A percentile compares a stretch with the other conserved stretches of the same genome.
phyloP scores from a whole-genome alignment of 1,140 invertebrate species.

The Hermetia illucens region DNA sequence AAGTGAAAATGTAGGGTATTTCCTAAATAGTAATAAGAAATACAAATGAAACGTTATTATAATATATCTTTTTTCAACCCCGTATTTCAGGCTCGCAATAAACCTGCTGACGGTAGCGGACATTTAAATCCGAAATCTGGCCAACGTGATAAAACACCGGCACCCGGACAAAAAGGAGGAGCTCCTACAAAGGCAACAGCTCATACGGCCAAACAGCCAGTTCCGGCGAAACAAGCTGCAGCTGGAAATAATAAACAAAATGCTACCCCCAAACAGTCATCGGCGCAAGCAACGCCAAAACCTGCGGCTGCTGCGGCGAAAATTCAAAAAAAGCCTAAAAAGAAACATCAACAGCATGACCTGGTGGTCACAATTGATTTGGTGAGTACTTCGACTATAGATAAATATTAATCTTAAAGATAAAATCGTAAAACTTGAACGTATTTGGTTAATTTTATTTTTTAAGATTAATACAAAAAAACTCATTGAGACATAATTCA shows the following conservation, averaged over 20 bases:
- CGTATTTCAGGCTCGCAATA: slow-evolving; percentile 72
- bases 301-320: slow-evolving; percentile 39
- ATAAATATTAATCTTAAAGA: slow-evolving; percentile 1
- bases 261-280: slow-evolving; percentile 1
- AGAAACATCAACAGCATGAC: slow-evolving; percentile 66
- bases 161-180: slow-evolving; percentile 39
- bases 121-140: slow-evolving; percentile 37
- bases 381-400: slow-evolving; percentile 36
- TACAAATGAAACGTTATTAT: no score
- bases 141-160: slow-evolving; percentile 42
- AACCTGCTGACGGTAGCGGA: slow-evolving; percentile 57
- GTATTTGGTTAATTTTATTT: no score
- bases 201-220: slow-evolving; percentile 41
- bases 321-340: slow-evolving; percentile 62
- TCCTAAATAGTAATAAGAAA: no score
- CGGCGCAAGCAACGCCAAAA: slow-evolving; percentile 19
- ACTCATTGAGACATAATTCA: no score
- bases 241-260: slow-evolving; percentile 18
- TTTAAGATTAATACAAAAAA: no score
- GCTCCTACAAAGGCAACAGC: slow-evolving; percentile 37
- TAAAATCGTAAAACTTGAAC: no score
- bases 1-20: no score
- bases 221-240: slow-evolving; percentile 38
- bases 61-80: no score
- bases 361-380: slow-evolving; percentile 68